Evolutionary conservation across 2,888 invertebrate species (phyloP).

Genomic region (Leptinotarsa peninsularis): DNA sequence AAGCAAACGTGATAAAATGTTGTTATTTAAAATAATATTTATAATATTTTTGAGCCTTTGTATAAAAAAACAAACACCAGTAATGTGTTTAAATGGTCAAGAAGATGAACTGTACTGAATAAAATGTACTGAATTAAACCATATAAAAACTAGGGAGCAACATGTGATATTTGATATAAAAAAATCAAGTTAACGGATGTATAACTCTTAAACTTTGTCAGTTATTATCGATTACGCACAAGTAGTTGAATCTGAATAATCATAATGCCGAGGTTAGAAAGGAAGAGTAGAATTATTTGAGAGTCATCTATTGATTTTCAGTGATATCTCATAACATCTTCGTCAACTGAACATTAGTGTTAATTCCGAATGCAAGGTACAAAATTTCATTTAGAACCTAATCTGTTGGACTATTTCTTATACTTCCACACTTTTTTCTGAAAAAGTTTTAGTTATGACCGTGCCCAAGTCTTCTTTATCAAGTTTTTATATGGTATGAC

Average conservation of each 20-base stretch:
- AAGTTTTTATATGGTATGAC: constrained; percentile 42
- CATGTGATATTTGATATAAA: constrained; percentile 33
- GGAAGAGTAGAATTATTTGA: not conserved
- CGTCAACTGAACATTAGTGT: not conserved
- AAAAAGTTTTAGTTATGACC: constrained; percentile 16
- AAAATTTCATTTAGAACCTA: too few relatives aligned
- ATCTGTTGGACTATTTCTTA: too few relatives aligned
- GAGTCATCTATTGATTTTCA: not conserved
- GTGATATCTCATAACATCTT: not conserved
- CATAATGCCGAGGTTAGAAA: not conserved
- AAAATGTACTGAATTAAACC: constrained; percentile 38
- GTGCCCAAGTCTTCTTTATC: constrained; percentile 20
- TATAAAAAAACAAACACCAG: constrained; percentile 45
- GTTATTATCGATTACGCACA: constrained; percentile 15
- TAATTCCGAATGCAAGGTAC: too few relatives aligned
- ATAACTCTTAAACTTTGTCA: constrained; percentile 23
- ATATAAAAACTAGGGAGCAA: constrained; percentile 37
- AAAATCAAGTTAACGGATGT: constrained; percentile 23
- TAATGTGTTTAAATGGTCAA: constrained; percentile 45
- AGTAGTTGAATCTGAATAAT: constrained; percentile 13
- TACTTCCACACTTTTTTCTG: not conserved
- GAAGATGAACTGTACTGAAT: constrained; percentile 35
- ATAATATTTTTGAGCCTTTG: constrained; percentile 54
- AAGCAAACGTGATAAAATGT: constrained; percentile 58
- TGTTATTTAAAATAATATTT: constrained; percentile 52